Evolutionary conservation across 2,113 vertebrate genomes (phyloP), one percentile per base, ranked within the genome.

Genomic region (Motacilla alba): DNA sequence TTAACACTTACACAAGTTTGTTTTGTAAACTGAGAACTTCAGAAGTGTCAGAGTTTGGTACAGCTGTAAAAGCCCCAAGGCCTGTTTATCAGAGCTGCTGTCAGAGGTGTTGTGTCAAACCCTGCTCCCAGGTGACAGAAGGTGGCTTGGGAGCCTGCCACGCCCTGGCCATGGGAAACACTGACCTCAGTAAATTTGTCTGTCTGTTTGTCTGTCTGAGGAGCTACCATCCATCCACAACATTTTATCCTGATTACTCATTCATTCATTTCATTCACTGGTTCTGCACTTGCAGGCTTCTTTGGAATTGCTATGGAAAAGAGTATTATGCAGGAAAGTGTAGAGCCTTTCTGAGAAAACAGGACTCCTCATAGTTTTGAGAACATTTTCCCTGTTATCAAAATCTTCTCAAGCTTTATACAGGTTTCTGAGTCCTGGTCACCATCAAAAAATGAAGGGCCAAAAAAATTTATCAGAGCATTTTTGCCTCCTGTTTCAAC

Each of bases 121-220:
- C 28, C 46, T 6, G 7, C 31, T 84, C 35, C 46, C 35, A 63
- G 66, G 15, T 28, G 77, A n/a, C 28, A 47, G 9, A 15, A 30
- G 68, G 33, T 5, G 3, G 21, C 67, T 8, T 1, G 0, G 73
- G 35, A 86, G 6, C 17, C 46, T 74, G 68, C 49, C 50, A 21
- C 4, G 0, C 28, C 60, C 33, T 33, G 13, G 1, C 50, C 56
- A 26, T 0, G 1, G 33, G 35, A 60, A 64, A 39, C 7, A 6
- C 7, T 15, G 39, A 11, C 5, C 2, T 43, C 11, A 72, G 10
- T n/a, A 83, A 59, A 46, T 20, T 44, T 75, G 15, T 64, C 52
- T 66, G 23, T 66, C 33, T 44, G 35, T 50, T 17, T 52, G 23
- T 20, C 46, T 83, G 23, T 20, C 73, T 43, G 47, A 53, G 37